Base-by-base conservation (phyloP, 2,888 invertebrate species). In the Limnephilus rhombicus region DNA sequence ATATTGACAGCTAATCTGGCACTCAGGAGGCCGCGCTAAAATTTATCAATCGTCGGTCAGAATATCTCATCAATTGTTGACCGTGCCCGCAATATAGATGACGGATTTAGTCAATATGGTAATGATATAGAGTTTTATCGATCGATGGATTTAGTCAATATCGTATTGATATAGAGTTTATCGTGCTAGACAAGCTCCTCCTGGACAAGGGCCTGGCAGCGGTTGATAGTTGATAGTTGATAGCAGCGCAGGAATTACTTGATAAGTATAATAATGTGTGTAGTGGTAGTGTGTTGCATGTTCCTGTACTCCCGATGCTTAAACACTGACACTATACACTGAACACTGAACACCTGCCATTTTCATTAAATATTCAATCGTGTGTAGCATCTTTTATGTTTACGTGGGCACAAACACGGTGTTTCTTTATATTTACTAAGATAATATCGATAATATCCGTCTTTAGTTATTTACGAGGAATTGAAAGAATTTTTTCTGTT, bases 291-390 rank as follows among this genome's bases (percentile, higher is more conserved):
- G 82, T 34, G 45, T 81, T 18, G 81, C 37, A 80, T 81, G 88
- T 91, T 82, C 88, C 41, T 91, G 85, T 85, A 18, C 53, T 31
- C 88, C 34, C 24, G n/a, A 53, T 9, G 88, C 88, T 34, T 85
- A 80, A 68, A 82, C 90, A 92, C 68, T 68, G 68, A 68, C 68
- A 24, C 53, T 18, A 18, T 18, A 53, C 53, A 53, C 68, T 7
- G 68, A 24, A 68, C 24, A 68, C 9, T n/a, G 68, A n/a, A 68
- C 92, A 90, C 92, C 92, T 92, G 92, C 85, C 92, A 86, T 80
- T 85, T 90, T 31, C 92, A 85, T 80, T 92, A 89, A 90, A 90
- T 90, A 85, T 86, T 92, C 86, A 80, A 86, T 92, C 92, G 83
- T 68, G n/a, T 68, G 31, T 68, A 37, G 87, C 90, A 90, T 92